Base-by-base conservation (phyloP, 2,888 invertebrate species). In the Fabriciana adippe region DNA sequence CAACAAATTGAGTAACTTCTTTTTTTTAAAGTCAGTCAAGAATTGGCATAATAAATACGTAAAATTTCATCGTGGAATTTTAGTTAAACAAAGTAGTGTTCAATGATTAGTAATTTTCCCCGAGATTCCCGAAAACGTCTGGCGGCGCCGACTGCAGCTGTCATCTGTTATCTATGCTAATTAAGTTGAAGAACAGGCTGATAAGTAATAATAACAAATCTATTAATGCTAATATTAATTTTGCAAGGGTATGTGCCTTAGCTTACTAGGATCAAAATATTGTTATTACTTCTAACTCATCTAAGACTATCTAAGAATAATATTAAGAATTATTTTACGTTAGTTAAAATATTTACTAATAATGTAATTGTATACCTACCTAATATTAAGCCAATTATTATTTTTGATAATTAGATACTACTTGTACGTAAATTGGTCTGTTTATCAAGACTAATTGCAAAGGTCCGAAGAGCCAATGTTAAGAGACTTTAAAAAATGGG, bases 131-230 rank as follows among this genome's bases (percentile, higher is more conserved):
- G 78, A 81, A 80, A 79, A 77, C 68, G 78, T 75, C 81, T 76
- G 72, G 73, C 76, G 88, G 86, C 89, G 88, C 87, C 87, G 82
- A 72, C 68, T 69, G 65, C 67, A 55, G 69, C 76, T 84, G 87
- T 84, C 87, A 87, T 83, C 81, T 82, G 79, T 83, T 83, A 85
- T 87, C 83, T 75, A 72, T 76, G 74, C 81, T 80, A 85, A 85
- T 88, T 86, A 85, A 83, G 83, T 81, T 78, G 79, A 78, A 73
- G 76, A 83, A 81, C 77, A 78, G 83, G 83, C 86, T 73, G 64
- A 69, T 65, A 64, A 56, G 31, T 59, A 60, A 63, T 61, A 65
- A 67, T 57, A 50, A 51, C 13, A 47, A 16, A 26, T 45, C 26
- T 47, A 59, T 48, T 26, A 41, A 41, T 11, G 35, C 35, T 11